phyloP scores from a whole-genome alignment of 2,888 invertebrate genomes.

The Calephelis perditalis region DNA sequence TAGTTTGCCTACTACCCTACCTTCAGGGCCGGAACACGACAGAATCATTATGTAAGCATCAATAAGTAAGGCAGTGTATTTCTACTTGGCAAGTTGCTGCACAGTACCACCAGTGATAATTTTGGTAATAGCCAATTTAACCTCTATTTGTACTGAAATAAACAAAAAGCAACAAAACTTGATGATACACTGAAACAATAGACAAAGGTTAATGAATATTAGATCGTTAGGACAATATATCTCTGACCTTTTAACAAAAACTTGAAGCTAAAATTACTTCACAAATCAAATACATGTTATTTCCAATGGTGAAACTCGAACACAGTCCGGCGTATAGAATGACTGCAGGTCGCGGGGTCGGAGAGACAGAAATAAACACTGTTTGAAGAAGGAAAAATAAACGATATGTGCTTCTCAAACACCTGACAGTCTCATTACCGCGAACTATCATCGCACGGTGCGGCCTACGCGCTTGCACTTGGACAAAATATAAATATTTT shows the following conservation, averaged over 20 bases:
- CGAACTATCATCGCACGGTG: constrained; percentile 48
- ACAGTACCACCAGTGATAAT: too few species aligned
- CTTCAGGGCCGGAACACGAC: too few species aligned
- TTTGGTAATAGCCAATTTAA: too few species aligned
- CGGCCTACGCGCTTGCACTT: constrained; percentile 21
- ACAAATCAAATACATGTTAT: constrained; percentile 11
- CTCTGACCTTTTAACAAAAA: background rate
- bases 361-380: constrained; percentile 48
- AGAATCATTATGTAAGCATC: too few species aligned
- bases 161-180: too few species aligned
- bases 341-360: constrained; percentile 28
- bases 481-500: constrained; percentile 14
- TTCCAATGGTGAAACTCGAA: constrained; percentile 9
- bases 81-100: too few species aligned
- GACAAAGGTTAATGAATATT: too few species aligned
- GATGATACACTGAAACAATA: too few species aligned
- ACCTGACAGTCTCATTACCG: constrained; percentile 65
- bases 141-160: too few species aligned
- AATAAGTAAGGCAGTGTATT: too few species aligned
- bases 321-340: constrained; percentile 10
- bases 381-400: constrained; percentile 54
- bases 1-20: too few species aligned
- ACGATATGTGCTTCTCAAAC: constrained; percentile 54
- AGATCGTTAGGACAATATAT: too few species aligned
- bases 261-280: constrained; percentile 4